Evolutionary conservation across 2,797 vertebrate genomes (phyloP), one percentile per base, ranked within the genome.

Genomic region (Salmo trutta): DNA sequence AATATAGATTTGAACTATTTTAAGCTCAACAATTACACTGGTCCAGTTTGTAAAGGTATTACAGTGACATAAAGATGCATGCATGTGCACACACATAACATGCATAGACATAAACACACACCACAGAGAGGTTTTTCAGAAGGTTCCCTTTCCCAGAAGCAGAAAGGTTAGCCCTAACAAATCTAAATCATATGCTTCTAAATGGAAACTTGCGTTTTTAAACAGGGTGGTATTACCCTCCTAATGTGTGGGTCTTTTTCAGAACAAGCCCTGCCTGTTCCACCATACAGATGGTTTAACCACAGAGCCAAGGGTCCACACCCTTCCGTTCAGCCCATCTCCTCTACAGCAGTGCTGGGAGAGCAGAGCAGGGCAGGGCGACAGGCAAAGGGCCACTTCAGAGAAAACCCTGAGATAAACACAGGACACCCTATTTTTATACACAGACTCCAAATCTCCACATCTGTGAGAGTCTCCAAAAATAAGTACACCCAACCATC

Each of bases 391-490:
- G 82, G 81, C 75, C 72, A 76, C 75, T 77, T 79, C 77, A 76
- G 70, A 80, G 79, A n/a, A 36, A 66, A 29, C 33, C 19, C 62
- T 12, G 82, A 76, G 62, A 74, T 51, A 84, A 85, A 83, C 74
- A 77, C 51, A 56, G 80, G 77, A 73, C 72, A 56, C 83, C 79
- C 89, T 77, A 83, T 91, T 91, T 90, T 90, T 85, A 84, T 82
- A 79, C 75, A 77, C 56, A 62, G 51, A 80, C 80, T 90, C 41
- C 41, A 47, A 47, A 47, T 47, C 41, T 47, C 80, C 84, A 89
- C 88, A 88, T 85, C 78, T 85, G 85, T 75, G 56, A 66, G 14
- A 72, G 71, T 31, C 53, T 75, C 79, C 84, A 89, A 81, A 77
- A 80, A 88, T 82, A 75, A 86, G 79, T 89, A 88, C 80, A 88